Conservation (phyloP, 2,797 vertebrate species). For the Sciurus carolinensis region DNA sequence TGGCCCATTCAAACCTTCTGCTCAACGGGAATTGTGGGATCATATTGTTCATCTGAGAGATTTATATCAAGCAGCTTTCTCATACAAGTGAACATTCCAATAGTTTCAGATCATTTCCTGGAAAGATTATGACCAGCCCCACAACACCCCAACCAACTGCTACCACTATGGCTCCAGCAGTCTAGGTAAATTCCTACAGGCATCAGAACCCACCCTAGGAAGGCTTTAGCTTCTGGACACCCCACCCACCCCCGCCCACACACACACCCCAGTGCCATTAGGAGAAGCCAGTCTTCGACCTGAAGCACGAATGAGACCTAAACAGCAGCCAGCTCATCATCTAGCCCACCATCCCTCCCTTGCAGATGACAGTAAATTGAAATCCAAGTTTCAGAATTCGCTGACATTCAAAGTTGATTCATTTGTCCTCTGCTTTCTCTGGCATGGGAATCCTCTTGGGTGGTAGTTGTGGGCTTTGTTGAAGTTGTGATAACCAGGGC, state of each 20-base stretch:
- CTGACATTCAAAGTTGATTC: not conserved
- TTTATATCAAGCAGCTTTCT: not conserved
- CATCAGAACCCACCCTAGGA: not conserved
- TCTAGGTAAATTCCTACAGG: not conserved
- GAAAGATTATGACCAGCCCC: not conserved
- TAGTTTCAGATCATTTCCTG: not conserved
- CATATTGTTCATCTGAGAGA: not conserved
- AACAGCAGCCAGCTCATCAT: not conserved
- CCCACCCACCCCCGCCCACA: not conserved
- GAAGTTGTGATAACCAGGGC: not conserved
- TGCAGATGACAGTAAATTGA: constrained; percentile 21
- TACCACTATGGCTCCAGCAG: not conserved
- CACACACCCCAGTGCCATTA: not conserved
- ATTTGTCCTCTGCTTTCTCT: not conserved
- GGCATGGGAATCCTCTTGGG: not conserved
- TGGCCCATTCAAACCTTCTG: not conserved
- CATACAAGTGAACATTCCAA: not conserved
- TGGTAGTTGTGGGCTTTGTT: constrained; percentile 11
- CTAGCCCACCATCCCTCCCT: not conserved
- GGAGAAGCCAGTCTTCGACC: not conserved
- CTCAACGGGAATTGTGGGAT: not conserved
- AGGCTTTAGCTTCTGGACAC: not conserved
- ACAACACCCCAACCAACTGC: not conserved
- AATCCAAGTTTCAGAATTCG: constrained; percentile 18
- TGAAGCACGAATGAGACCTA: not conserved